Conservation (phyloP, 2,113 vertebrate species). For the Hyperoodon ampullatus region DNA sequence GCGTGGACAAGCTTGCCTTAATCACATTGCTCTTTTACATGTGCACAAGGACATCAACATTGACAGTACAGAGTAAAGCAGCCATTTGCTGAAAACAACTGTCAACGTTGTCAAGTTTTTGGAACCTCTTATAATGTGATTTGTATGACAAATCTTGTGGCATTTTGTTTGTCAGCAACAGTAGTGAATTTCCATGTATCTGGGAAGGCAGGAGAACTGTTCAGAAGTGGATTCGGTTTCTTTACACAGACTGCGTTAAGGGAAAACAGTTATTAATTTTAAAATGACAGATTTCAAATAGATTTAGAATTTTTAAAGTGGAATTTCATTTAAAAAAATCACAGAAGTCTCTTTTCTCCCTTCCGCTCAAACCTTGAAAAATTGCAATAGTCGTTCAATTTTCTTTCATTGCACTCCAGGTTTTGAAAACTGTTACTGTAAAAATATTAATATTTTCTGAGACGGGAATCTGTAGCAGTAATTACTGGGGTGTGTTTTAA, state of each 20-base stretch:
- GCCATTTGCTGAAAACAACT: constrained; percentile 91
- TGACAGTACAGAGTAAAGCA: constrained; percentile 88
- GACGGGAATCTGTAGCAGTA: neutral
- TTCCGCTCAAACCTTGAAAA: constrained; percentile 49
- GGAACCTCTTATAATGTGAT: constrained; percentile 86
- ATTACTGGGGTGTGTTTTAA: constrained; percentile 12
- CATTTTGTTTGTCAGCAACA: constrained; percentile 85
- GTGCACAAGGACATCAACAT: constrained; percentile 89
- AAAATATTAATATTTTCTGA: constrained; percentile 47
- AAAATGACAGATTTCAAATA: constrained; percentile 65
- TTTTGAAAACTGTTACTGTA: constrained; percentile 49
- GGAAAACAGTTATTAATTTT: constrained; percentile 77
- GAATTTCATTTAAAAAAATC: constrained; percentile 52
- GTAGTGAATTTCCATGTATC: constrained; percentile 78
- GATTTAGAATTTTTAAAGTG: constrained; percentile 55
- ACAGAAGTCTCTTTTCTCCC: neutral
- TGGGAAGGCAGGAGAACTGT: constrained; percentile 68
- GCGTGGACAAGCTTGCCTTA: constrained; percentile 89
- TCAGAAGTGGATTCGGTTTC: constrained; percentile 66
- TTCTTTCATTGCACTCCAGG: constrained; percentile 41
- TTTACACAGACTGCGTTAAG: constrained; percentile 73
- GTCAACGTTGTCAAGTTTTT: constrained; percentile 89
- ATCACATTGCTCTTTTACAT: constrained; percentile 90
- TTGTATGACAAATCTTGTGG: constrained; percentile 84
- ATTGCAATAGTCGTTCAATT: constrained; percentile 24